Evolutionary conservation across 2,797 vertebrate genomes (phyloP).

Genomic region (Myotis pilosus): DNA sequence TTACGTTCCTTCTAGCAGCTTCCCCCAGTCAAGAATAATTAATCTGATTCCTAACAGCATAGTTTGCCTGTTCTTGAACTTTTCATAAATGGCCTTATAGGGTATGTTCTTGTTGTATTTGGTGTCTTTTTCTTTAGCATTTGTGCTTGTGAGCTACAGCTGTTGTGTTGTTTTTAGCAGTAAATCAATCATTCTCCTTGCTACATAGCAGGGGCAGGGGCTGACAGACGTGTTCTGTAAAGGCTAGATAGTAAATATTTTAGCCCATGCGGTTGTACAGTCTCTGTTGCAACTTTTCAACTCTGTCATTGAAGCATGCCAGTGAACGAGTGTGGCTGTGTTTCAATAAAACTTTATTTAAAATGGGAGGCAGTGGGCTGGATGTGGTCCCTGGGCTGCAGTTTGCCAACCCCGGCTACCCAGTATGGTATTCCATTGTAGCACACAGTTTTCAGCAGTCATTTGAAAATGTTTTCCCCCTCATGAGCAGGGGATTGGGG

Average conservation of each 20-base stretch:
- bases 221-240: not conserved
- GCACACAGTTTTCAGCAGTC: not conserved
- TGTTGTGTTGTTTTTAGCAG: not conserved
- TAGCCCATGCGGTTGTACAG: accelerated
- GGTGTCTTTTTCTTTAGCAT: not conserved
- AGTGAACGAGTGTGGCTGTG: not conserved
- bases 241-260: not conserved
- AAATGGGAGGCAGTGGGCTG: not conserved
- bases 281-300: not conserved
- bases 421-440: not conserved
- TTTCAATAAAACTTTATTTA: not conserved
- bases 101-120: not conserved
- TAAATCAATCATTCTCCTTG: not conserved
- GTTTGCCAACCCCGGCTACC: not conserved
- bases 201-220: not conserved
- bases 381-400: not conserved
- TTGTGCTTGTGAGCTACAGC: not conserved
- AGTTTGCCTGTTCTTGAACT: not conserved
- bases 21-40: not conserved
- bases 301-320: not conserved
- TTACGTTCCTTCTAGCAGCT: not conserved
- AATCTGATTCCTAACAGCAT: not conserved
- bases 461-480: not conserved
- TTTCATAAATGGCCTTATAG: not conserved
- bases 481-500: not conserved